Evolutionary conservation across 2,113 vertebrate genomes (phyloP), one percentile per base, ranked within the genome.

Genomic region (Rhombomys opimus): DNA sequence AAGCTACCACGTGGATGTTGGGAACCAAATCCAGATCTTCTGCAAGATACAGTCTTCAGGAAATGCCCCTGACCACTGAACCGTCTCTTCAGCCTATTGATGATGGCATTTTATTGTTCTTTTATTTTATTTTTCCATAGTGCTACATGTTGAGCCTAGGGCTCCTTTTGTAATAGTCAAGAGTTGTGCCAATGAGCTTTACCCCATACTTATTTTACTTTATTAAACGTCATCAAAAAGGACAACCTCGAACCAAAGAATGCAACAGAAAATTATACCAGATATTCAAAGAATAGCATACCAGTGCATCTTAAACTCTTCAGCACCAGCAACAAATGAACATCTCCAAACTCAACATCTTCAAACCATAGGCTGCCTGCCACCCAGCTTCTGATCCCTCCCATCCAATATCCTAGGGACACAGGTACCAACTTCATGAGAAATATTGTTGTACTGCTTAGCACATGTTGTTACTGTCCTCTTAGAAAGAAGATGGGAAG

Each of bases 401-500:
- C 32, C 5, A 23, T 22, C 65, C 18, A 41, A 35, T 20, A 5
- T 38, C 25, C 25, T 15, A 3, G 18, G 2, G 11, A 30, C 5
- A 41, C 41, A n/a, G 65, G 17, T 8, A 2, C 46, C 32, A 57
- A 50, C 35, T 41, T 70, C 89, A 6, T 6, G 23, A 3, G 41
- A 46, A 18, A 41, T 17, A 12, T 67, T 54, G 11, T 54, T 35
- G 11, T 68, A 87, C 17, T 52, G 38, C 0, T 52, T 87, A 41
- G 17, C 7, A 0, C 38, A 5, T 46, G 41, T 10, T 35, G 5
- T 23, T 52, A 35, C 35, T 0, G 0, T 67, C 41, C 38, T 70
- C 65, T 52, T 23, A 35, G 46, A 65, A 87, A 30, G 46, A 46
- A 68, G 52, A 11, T 32, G 46, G 65, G 18, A 32, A 87, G 30